These are phyloP conservation scores for Philopedon plagiatum DNA, from an alignment of 2,888 invertebrate genomes.

Conservation along the genomic window DNA sequence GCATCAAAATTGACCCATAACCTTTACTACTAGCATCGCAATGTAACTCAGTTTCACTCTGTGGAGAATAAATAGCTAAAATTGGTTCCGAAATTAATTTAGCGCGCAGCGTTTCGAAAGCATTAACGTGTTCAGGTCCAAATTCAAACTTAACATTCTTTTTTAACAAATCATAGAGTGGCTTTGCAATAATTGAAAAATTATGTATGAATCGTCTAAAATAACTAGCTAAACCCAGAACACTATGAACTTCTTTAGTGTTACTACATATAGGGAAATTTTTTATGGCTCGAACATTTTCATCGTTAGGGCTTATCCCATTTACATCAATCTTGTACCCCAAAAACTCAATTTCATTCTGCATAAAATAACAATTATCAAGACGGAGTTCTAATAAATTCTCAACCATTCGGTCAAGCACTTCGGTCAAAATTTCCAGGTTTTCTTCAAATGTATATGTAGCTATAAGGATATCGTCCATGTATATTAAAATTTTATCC, in stretches of 20 bases:
- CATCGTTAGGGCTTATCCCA: slow-evolving; percentile 29
- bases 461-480: too few relatives aligned
- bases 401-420: slow-evolving; percentile 40
- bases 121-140: slow-evolving; percentile 30
- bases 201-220: slow-evolving; percentile 45
- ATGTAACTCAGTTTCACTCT: slow-evolving; percentile 47
- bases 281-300: slow-evolving; percentile 40
- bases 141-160: slow-evolving; percentile 50
- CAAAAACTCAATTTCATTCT: slow-evolving; percentile 52
- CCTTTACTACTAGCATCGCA: slow-evolving; percentile 58
- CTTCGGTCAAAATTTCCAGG: slow-evolving; percentile 48
- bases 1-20: slow-evolving; percentile 58
- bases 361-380: slow-evolving; percentile 57
- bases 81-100: slow-evolving; percentile 45
- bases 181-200: slow-evolving; percentile 55
- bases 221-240: slow-evolving; percentile 42
- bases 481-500: too few relatives aligned
- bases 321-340: slow-evolving; percentile 53
- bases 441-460: too few relatives aligned
- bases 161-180: slow-evolving; percentile 59
- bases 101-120: slow-evolving; percentile 50
- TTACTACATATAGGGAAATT: slow-evolving; percentile 43
- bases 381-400: slow-evolving; percentile 52
- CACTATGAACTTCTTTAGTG: slow-evolving; percentile 37
- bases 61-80: slow-evolving; percentile 48